phyloP scores from a whole-genome alignment of 2,797 vertebrate species.

The Urosaurus nigricauda region DNA sequence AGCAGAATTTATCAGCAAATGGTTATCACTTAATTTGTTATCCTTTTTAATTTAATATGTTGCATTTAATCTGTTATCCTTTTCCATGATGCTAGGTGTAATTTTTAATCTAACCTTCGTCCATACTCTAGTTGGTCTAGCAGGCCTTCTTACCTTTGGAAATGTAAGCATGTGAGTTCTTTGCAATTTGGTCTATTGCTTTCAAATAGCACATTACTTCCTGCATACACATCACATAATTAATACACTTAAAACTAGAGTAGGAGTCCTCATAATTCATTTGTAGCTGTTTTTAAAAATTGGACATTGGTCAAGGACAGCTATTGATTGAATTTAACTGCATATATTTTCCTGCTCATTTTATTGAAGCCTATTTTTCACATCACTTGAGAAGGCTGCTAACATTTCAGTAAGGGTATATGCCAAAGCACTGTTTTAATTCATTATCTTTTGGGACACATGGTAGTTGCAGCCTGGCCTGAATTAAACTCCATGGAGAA shows the following conservation, averaged over 20 bases:
- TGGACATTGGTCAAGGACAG: constrained; percentile 80
- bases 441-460: constrained; percentile 82
- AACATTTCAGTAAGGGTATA: constrained; percentile 83
- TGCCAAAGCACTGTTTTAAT: constrained; percentile 83
- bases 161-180: constrained; percentile 1
- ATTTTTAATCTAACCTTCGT: background rate
- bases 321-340: constrained; percentile 81
- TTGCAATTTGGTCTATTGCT: constrained; percentile 7
- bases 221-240: constrained; percentile 68
- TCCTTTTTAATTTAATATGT: background rate
- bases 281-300: constrained; percentile 77
- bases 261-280: constrained; percentile 79
- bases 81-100: too few species aligned
- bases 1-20: background rate
- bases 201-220: constrained; percentile 56
- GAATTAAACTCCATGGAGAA: constrained; percentile 81
- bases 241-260: constrained; percentile 79
- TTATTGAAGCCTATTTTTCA: constrained; percentile 79
- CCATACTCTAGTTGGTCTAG: background rate
- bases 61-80: background rate
- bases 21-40: background rate
- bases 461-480: constrained; percentile 78
- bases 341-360: constrained; percentile 80
- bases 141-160: background rate
- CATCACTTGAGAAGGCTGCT: constrained; percentile 79